These are phyloP conservation scores for Aphyosemion australe DNA, from an alignment of 2,113 vertebrate genomes.

Conservation along the genomic window DNA sequence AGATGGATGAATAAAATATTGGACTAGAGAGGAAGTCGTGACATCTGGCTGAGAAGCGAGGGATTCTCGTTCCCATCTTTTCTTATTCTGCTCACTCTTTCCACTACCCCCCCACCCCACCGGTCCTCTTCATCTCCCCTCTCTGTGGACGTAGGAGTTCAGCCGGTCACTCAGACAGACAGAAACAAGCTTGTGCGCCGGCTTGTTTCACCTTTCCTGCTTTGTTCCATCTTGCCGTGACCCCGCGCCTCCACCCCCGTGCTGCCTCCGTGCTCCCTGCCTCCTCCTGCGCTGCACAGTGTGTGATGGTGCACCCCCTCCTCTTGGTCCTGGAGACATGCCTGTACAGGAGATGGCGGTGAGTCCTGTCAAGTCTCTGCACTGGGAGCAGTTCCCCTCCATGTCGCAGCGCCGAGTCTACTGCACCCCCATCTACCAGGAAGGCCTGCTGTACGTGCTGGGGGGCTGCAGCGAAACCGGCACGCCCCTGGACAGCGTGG, in stretches of 20 bases:
- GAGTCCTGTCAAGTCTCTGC: slow-evolving; percentile 82
- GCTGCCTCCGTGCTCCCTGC: background rate
- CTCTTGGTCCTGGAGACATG: slow-evolving; percentile 71
- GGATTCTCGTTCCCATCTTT: slow-evolving; percentile 19
- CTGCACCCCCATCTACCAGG: slow-evolving; percentile 86
- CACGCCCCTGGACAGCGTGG: slow-evolving; percentile 84
- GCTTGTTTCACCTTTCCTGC: slow-evolving; percentile 30
- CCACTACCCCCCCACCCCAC: background rate
- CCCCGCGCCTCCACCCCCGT: background rate
- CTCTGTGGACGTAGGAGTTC: slow-evolving; percentile 22
- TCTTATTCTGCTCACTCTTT: slow-evolving; percentile 13
- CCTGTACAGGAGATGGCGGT: slow-evolving; percentile 85
- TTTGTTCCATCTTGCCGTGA: slow-evolving; percentile 1
- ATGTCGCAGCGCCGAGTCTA: slow-evolving; percentile 93
- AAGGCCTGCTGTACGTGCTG: slow-evolving; percentile 89
- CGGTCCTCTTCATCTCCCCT: background rate
- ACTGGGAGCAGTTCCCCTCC: slow-evolving; percentile 89
- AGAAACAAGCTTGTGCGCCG: slow-evolving; percentile 26
- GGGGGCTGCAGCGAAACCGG: slow-evolving; percentile 91
- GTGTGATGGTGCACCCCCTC: slow-evolving; percentile 68
- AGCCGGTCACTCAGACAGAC: slow-evolving; percentile 25
- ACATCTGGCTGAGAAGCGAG: slow-evolving; percentile 53
- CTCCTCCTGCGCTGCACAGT: slow-evolving; percentile 24
- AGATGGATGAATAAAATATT: slow-evolving; percentile 74
- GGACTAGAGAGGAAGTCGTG: slow-evolving; percentile 42